These are phyloP conservation scores for Sciurus niger DNA, from an alignment of 2,113 vertebrate genomes.

Conservation along the genomic window DNA sequence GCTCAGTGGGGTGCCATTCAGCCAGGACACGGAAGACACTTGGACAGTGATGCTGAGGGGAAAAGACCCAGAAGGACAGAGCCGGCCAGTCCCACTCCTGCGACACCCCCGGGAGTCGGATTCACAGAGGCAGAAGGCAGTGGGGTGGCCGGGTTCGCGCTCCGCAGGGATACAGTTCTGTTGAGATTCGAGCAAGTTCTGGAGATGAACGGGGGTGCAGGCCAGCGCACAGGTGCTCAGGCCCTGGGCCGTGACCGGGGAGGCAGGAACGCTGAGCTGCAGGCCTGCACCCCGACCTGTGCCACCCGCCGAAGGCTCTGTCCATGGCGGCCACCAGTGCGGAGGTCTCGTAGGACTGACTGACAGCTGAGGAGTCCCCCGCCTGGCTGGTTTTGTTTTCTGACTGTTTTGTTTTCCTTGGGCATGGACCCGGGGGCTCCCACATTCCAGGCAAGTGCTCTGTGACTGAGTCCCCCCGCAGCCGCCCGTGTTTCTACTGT, in stretches of 20 bases:
- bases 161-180: fast-evolving
- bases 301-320: too few relatives aligned
- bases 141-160: fast-evolving
- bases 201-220: fast-evolving
- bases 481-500: too few relatives aligned
- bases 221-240: fast-evolving
- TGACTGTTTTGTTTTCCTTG: background rate
- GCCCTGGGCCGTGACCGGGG: background rate
- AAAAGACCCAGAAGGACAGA: background rate
- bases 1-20: fast-evolving
- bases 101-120: fast-evolving
- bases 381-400: too few relatives aligned
- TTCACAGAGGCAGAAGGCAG: background rate
- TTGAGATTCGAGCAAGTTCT: background rate
- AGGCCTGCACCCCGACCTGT: too few relatives aligned
- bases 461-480: too few relatives aligned
- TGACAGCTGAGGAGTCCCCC: background rate
- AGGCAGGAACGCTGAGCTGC: fast-evolving
- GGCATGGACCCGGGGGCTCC: background rate
- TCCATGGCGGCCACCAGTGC: too few relatives aligned
- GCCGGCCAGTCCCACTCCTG: fast-evolving
- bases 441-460: too few relatives aligned
- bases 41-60: fast-evolving
- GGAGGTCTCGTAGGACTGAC: background rate
- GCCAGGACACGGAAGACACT: background rate